Evolutionary conservation across 2,113 vertebrate species (phyloP).

Genomic region (Ammodytes dubius): DNA sequence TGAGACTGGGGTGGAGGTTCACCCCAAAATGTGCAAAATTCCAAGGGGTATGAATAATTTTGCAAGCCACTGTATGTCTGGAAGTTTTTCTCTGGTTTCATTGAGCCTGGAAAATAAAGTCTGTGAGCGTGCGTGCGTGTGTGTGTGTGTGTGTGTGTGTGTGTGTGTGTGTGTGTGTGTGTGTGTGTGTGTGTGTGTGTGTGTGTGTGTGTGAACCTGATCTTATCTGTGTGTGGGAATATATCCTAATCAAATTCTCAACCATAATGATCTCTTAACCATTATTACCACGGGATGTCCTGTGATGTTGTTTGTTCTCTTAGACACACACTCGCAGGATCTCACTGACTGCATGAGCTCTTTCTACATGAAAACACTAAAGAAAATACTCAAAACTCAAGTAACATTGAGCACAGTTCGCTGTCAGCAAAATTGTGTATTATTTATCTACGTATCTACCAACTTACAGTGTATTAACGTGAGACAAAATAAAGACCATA

Average conservation of each 20-base stretch:
- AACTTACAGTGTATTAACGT: too few species aligned
- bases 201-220: background rate
- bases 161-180: background rate
- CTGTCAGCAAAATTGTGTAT: background rate
- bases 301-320: background rate
- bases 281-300: background rate
- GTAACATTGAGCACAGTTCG: background rate
- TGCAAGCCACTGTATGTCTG: too few species aligned
- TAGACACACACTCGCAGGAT: slow-evolving; percentile 3
- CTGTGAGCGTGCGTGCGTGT: too few species aligned
- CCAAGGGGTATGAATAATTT: too few species aligned
- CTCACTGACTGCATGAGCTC: background rate
- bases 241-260: background rate
- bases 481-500: too few species aligned
- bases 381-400: background rate
- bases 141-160: background rate
- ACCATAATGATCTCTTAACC: slow-evolving; percentile 7
- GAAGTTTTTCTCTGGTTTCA: too few species aligned
- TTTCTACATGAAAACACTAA: background rate
- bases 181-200: background rate
- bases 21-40: too few species aligned
- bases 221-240: slow-evolving; percentile 6
- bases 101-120: too few species aligned
- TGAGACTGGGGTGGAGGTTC: too few species aligned
- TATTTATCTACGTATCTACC: too few species aligned